Evolutionary conservation across 1,140 invertebrate genomes (phyloP).

Genomic region (Leguminivora glycinivorella): DNA sequence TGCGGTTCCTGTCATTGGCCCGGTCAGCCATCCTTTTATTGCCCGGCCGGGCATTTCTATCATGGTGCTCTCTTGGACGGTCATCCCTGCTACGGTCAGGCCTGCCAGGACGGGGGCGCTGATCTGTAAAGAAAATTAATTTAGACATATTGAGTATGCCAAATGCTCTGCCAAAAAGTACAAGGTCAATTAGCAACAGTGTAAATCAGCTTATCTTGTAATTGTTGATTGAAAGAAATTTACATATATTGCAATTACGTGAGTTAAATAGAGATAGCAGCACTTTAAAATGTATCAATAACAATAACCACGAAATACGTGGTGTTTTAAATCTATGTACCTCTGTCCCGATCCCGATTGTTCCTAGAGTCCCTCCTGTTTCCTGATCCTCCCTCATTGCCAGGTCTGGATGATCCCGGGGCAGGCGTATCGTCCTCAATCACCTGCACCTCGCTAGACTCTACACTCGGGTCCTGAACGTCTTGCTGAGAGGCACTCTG

Average conservation of each 20-base stretch:
- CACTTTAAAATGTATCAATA: not conserved
- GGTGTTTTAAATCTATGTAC: not conserved
- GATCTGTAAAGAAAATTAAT: not conserved
- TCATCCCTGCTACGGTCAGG: conserved; percentile 4
- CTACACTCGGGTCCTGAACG: conserved; percentile 16
- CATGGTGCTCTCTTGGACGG: conserved; percentile 3
- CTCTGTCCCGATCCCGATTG: conserved; percentile 7
- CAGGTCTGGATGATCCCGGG: not conserved
- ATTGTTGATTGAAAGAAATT: not conserved
- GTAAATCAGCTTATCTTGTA: not conserved
- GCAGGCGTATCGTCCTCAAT: not conserved
- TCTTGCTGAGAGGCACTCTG: conserved; percentile 8
- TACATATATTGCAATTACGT: not conserved
- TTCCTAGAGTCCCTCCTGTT: conserved; percentile 14
- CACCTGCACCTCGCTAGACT: conserved; percentile 13
- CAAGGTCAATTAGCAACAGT: not conserved
- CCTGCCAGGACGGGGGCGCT: not conserved
- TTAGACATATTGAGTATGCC: not conserved
- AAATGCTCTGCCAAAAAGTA: not conserved
- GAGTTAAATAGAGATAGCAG: not conserved
- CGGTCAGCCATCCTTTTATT: conserved; percentile 26
- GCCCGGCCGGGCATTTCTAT: not conserved
- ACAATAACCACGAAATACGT: not conserved
- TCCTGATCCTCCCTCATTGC: not conserved
- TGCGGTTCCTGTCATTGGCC: conserved; percentile 38